phyloP scores from a whole-genome alignment of 2,113 vertebrate genomes.

The Athene noctua region DNA sequence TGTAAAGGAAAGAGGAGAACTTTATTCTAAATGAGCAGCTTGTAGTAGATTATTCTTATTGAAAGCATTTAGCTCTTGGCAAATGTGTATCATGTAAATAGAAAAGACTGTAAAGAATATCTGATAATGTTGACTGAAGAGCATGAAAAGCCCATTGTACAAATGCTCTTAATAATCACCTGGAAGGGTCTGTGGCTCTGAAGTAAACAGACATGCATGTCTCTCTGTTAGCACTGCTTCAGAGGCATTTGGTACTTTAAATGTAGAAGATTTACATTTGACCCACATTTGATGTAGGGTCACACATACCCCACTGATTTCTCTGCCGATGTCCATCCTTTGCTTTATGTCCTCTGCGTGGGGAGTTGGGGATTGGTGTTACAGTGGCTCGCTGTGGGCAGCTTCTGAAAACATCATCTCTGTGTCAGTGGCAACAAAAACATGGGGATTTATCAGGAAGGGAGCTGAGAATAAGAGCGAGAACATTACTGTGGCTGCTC shows the following conservation, averaged over 20 bases:
- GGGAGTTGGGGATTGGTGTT: background rate
- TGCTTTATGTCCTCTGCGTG: background rate
- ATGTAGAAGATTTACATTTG: background rate
- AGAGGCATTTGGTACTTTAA: background rate
- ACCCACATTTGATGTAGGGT: background rate
- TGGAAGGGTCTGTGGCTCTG: background rate
- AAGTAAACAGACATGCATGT: background rate
- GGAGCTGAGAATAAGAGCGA: background rate
- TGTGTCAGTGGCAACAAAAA: background rate
- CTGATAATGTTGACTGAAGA: background rate
- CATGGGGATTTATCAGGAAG: background rate
- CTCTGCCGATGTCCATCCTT: background rate
- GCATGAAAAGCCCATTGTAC: background rate
- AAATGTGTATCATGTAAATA: background rate
- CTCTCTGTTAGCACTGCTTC: background rate
- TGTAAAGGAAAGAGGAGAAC: background rate
- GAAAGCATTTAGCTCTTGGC: constrained; percentile 26
- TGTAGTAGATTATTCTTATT: background rate
- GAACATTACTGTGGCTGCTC: background rate
- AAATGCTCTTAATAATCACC: background rate
- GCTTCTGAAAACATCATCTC: background rate
- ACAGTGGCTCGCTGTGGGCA: accelerated
- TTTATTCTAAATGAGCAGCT: background rate
- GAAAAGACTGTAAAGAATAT: background rate
- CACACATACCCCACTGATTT: background rate